phyloP scores from a whole-genome alignment of 2,797 vertebrate genomes.

The Neosilurus mollespiculum region DNA sequence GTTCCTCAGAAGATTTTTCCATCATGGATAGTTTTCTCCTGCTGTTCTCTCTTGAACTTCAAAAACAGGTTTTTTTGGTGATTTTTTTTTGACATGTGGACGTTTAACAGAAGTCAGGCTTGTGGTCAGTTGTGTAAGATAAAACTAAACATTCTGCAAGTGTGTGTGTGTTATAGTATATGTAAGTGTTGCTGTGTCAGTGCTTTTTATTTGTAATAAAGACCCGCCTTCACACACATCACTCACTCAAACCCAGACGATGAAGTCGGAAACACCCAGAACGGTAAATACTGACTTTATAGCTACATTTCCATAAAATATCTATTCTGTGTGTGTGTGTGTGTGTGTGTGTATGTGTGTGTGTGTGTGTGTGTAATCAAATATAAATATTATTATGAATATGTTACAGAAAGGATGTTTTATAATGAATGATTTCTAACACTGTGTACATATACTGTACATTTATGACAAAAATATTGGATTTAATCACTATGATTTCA shows the following conservation, averaged over 20 bases:
- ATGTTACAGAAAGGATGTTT: too few relatives aligned
- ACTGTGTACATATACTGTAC: too few relatives aligned
- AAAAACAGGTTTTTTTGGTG: neutral
- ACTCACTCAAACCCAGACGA: neutral
- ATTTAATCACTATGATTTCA: neutral
- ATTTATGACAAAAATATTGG: neutral
- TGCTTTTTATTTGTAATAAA: slow-evolving; percentile 11
- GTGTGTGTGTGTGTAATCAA: neutral
- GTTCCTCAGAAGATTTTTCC: neutral
- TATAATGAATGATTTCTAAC: too few relatives aligned
- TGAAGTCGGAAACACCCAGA: neutral
- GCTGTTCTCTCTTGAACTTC: neutral
- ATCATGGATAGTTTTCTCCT: neutral
- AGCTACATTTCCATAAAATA: too few relatives aligned
- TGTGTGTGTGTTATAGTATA: neutral
- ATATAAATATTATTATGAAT: too few relatives aligned
- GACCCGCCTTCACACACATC: neutral
- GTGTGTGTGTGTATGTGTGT: neutral
- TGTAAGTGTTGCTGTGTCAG: slow-evolving; percentile 13
- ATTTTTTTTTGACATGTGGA: neutral
- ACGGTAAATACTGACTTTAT: neutral
- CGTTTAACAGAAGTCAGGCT: neutral
- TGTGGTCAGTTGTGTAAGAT: neutral
- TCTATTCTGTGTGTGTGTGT: neutral
- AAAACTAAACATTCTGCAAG: neutral